Base-by-base conservation (phyloP, 2,797 vertebrate genomes). In the Staurois parvus region DNA sequence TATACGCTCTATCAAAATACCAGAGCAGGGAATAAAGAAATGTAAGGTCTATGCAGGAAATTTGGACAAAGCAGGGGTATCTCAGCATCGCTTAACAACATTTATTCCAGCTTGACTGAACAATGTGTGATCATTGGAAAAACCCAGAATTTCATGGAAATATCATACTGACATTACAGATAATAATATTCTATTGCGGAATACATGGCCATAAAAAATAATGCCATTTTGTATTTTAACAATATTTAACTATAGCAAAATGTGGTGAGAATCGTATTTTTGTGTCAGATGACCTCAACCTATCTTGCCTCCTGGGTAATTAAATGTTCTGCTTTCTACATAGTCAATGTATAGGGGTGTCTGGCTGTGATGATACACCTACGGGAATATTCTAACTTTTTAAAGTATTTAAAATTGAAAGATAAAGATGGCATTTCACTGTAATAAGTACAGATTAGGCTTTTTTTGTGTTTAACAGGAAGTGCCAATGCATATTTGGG, bases 41-140 rank as follows among this genome's bases (percentile, higher is more conserved):
- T 42, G 26, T 45, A 2, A 45, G 37, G 26, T 42, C 40, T 73
- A 26, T 73, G 24, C 13, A 73, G 40, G 37, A 24, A 48, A 17
- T 42, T 73, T 26, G 37, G 69, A 40, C 69, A 37, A 72, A 40
- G 37, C 69, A 72, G 37, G 34, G 69, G 24, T 73, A 73, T 26
- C 12, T 73, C n/a, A 28, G 37, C 37, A 73, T 45, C 40, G 28
- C 11, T 48, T n/a, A 42, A 40, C 37, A 59, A 24, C 21, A 24
- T 59, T 59, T 59, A n/a, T 59, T 59, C 52, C n/a, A 59, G 52
- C 52, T 59, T 24, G 52, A 59, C 52, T 59, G 19, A 59, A 59
- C 52, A 59, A 59, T 59, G 52, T 59, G 52, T 19, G n/a, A 37
- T 72, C 34, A 34, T 72, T 40, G 69, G 69, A 37, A 24, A 72